Evolutionary conservation across 2,797 vertebrate species (phyloP).

Genomic region (Thalassophryne amazonica): DNA sequence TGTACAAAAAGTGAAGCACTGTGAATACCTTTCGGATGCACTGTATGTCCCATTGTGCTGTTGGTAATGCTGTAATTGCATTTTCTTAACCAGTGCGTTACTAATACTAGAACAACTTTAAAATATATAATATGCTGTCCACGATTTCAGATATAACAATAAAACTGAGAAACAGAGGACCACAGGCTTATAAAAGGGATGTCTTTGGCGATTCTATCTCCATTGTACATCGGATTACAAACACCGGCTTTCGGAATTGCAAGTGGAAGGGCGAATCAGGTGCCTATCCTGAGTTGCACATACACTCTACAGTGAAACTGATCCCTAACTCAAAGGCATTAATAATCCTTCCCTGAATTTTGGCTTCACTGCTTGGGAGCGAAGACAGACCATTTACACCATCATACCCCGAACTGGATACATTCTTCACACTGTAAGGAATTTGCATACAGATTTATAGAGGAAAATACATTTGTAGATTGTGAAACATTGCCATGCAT

Average conservation of each 20-base stretch:
- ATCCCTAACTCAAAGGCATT: too few species aligned
- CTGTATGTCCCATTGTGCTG: neutral
- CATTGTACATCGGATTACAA: constrained; percentile 55
- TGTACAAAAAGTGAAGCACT: too few species aligned
- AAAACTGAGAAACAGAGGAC: constrained; percentile 46
- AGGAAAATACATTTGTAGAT: too few species aligned
- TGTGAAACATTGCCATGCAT: too few species aligned
- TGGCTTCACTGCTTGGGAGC: neutral
- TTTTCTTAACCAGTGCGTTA: neutral
- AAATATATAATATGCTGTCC: neutral
- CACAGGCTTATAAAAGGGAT: constrained; percentile 40
- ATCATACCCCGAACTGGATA: constrained; percentile 2
- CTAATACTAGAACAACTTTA: neutral
- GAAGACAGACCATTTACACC: neutral
- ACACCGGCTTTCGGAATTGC: constrained; percentile 38
- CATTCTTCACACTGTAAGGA: constrained; percentile 8
- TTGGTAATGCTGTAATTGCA: neutral
- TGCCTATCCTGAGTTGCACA: constrained; percentile 4
- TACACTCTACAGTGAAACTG: neutral
- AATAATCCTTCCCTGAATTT: neutral
- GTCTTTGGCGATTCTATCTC: constrained; percentile 62
- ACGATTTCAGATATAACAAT: constrained; percentile 40
- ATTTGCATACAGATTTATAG: constrained; percentile 19
- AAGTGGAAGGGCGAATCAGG: constrained; percentile 49
- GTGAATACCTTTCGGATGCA: too few species aligned